Conservation (phyloP, 2,888 invertebrate genomes). For the Cartodere bifasciata region DNA sequence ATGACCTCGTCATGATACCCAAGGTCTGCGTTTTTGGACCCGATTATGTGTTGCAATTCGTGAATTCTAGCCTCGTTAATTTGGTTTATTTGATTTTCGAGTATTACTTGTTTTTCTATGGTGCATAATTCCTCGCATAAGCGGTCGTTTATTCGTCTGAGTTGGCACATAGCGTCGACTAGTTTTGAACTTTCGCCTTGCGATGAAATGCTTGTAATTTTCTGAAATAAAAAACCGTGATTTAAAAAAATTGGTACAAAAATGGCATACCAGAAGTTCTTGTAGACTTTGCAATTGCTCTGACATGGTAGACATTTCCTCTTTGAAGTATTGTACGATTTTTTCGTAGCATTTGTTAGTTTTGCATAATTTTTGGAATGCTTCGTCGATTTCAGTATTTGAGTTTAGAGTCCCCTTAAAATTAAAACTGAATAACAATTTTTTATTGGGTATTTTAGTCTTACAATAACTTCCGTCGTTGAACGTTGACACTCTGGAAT, state of each 20-base stretch:
- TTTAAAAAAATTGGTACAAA: neutral
- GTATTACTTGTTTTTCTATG: slow-evolving; percentile 20
- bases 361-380: slow-evolving; percentile 20
- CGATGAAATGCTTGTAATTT: slow-evolving; percentile 21
- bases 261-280: slow-evolving; percentile 22
- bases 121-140: slow-evolving; percentile 20
- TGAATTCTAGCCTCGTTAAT: slow-evolving; percentile 24
- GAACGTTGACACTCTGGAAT: too few relatives aligned
- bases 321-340: slow-evolving; percentile 24
- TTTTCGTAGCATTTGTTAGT: slow-evolving; percentile 26
- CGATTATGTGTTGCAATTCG: slow-evolving; percentile 25
- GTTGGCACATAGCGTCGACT: slow-evolving; percentile 18
- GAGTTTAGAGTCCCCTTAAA: too few relatives aligned
- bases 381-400: slow-evolving; percentile 10
- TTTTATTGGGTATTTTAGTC: too few relatives aligned
- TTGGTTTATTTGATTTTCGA: slow-evolving; percentile 23
- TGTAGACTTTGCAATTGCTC: slow-evolving; percentile 26
- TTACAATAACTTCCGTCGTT: too few relatives aligned
- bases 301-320: slow-evolving; percentile 26
- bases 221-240: slow-evolving; percentile 16
- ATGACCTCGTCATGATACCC: slow-evolving; percentile 21
- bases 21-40: slow-evolving; percentile 23
- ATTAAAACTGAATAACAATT: too few relatives aligned
- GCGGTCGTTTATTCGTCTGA: slow-evolving; percentile 21
- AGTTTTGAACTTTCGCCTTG: slow-evolving; percentile 22